These are phyloP conservation scores for Sphenodon punctatus DNA, from an alignment of 2,797 vertebrate species.

Conservation along the genomic window DNA sequence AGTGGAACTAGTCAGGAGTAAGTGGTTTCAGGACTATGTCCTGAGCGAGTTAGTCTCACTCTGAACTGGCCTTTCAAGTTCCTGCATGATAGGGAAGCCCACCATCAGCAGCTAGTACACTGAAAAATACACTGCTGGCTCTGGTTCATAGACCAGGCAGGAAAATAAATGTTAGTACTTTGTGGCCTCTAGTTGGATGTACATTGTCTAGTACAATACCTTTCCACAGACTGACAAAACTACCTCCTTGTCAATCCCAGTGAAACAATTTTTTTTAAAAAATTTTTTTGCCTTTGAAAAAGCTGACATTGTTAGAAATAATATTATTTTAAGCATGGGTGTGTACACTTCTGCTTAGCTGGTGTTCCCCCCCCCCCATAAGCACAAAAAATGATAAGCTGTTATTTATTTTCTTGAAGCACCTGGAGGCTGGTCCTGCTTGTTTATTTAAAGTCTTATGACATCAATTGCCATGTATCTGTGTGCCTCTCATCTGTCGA, in stretches of 20 bases:
- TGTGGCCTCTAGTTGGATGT: not conserved
- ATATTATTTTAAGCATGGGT: fast-evolving
- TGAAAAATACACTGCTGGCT: not conserved
- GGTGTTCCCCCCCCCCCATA: not conserved
- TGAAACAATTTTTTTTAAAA: not conserved
- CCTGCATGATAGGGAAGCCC: not conserved
- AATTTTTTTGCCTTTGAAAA: not conserved
- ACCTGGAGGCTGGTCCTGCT: not conserved
- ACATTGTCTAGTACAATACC: not conserved
- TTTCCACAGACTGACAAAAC: not conserved
- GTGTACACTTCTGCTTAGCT: not conserved
- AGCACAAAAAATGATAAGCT: not conserved
- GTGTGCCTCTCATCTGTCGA: not conserved
- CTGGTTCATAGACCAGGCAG: not conserved
- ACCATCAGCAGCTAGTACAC: not conserved
- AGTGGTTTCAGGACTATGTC: too few relatives aligned
- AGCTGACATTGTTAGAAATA: not conserved
- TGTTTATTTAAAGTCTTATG: not conserved
- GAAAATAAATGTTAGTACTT: not conserved
- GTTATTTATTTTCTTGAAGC: not conserved
- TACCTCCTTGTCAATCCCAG: not conserved
- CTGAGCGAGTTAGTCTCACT: not conserved
- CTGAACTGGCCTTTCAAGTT: not conserved
- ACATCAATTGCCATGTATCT: not conserved
- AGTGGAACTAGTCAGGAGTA: too few relatives aligned